Percentiles rank a stretch among this genome's conserved stretches.
Conservation (phyloP, 1,140 invertebrate genomes). For the Dendrolimus kikuchii region DNA sequence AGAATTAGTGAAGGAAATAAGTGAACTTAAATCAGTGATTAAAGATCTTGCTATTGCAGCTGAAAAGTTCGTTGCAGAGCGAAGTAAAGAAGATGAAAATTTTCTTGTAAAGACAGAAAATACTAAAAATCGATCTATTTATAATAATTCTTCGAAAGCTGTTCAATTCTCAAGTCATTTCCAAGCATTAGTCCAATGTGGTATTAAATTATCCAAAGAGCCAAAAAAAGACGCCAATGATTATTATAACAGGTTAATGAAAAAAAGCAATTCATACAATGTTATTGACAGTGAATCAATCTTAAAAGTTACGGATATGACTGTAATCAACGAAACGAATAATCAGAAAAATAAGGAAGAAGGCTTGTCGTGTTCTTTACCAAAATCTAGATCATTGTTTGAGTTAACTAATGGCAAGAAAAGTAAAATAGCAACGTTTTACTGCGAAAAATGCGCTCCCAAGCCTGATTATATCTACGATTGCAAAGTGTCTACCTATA, state of each 20-base stretch:
- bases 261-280: constrained; percentile 45
- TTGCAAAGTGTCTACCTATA: too few species aligned
- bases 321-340: constrained; percentile 20
- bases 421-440: constrained; percentile 32
- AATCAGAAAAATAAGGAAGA: constrained; percentile 16
- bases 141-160: constrained; percentile 28
- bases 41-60: constrained; percentile 32
- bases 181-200: constrained; percentile 22
- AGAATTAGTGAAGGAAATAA: constrained; percentile 37
- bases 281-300: constrained; percentile 56
- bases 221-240: constrained; percentile 23
- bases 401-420: constrained; percentile 20
- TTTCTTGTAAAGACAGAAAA: too few species aligned
- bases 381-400: constrained; percentile 34
- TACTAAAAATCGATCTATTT: too few species aligned
- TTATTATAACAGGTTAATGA: constrained; percentile 25
- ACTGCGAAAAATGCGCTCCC: constrained; percentile 26
- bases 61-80: constrained; percentile 35
- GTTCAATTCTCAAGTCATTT: constrained; percentile 32
- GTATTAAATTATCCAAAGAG: constrained; percentile 35
- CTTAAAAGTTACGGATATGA: constrained; percentile 54
- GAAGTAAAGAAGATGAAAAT: constrained; percentile 10
- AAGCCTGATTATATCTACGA: background rate
- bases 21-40: constrained; percentile 33
- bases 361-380: constrained; percentile 27